Conservation (phyloP, 2,888 invertebrate species). For the Epinotia bilunana region DNA sequence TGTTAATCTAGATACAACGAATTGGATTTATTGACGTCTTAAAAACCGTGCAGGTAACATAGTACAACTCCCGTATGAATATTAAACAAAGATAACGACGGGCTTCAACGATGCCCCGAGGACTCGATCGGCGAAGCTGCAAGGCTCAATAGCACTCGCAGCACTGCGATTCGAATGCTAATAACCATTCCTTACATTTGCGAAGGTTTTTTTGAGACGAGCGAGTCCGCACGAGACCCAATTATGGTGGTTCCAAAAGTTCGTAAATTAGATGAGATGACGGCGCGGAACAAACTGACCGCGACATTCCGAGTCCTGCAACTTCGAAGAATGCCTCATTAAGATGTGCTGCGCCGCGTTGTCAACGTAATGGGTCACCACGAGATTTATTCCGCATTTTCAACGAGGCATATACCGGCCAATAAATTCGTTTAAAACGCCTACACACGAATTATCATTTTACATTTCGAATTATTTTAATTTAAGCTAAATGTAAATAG, state of each 20-base stretch:
- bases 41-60: conserved; percentile 43
- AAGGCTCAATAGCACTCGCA: conserved; percentile 28
- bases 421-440: conserved; percentile 33
- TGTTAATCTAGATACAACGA: conserved; percentile 33
- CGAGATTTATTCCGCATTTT: conserved; percentile 43
- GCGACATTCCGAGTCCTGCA: conserved; percentile 53
- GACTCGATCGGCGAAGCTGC: conserved; percentile 43
- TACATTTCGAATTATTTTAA: conserved; percentile 21
- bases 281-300: conserved; percentile 56
- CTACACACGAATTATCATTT: conserved; percentile 24
- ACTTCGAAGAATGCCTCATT: conserved; percentile 55
- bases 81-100: conserved; percentile 46
- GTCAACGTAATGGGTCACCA: conserved; percentile 44
- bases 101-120: conserved; percentile 54
- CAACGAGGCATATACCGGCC: conserved; percentile 23
- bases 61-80: conserved; percentile 47
- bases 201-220: conserved; percentile 57
- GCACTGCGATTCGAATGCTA: conserved; percentile 30
- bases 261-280: conserved; percentile 66
- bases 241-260: conserved; percentile 58
- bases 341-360: conserved; percentile 48
- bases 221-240: conserved; percentile 48
- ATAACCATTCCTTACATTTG: conserved; percentile 40
- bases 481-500: conserved; percentile 22
- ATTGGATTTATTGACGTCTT: conserved; percentile 31